Percentiles rank a stretch among this genome's conserved stretches.
Evolutionary conservation across 1,140 invertebrate genomes (phyloP).

Genomic region (Propsilocerus akamusi): DNA sequence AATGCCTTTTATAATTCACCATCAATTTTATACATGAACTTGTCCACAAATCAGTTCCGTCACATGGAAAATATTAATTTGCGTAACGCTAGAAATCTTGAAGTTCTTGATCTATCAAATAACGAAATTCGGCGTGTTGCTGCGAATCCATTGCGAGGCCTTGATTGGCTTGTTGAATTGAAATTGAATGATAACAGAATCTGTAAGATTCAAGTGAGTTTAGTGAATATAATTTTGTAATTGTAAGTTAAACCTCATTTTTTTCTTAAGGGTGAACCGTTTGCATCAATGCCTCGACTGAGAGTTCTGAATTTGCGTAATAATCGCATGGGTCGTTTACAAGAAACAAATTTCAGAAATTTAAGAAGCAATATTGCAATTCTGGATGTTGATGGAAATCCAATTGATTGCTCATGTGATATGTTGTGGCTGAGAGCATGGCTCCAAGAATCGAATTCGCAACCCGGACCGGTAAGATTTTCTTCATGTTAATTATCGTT

Average conservation of each 20-base stretch:
- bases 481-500: background rate
- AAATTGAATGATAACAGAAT: constrained; percentile 60
- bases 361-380: constrained; percentile 60
- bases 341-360: constrained; percentile 54
- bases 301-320: constrained; percentile 58
- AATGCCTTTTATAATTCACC: constrained; percentile 60
- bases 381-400: constrained; percentile 71
- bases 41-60: constrained; percentile 56
- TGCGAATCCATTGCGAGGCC: constrained; percentile 35
- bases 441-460: constrained; percentile 46
- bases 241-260: constrained; percentile 20
- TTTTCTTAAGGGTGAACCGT: constrained; percentile 35
- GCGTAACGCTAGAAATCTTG: constrained; percentile 48
- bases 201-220: constrained; percentile 35
- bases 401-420: constrained; percentile 57
- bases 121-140: constrained; percentile 54
- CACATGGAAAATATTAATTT: constrained; percentile 52
- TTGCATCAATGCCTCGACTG: constrained; percentile 61
- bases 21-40: constrained; percentile 58
- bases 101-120: constrained; percentile 58
- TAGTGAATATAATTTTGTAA: background rate
- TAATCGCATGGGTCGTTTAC: constrained; percentile 54
- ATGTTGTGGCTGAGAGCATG: constrained; percentile 66
- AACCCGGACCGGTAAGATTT: constrained; percentile 12
- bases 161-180: constrained; percentile 71